Evolutionary conservation across 1,140 invertebrate species (phyloP).

Genomic region (Pectinophora gossypiella): DNA sequence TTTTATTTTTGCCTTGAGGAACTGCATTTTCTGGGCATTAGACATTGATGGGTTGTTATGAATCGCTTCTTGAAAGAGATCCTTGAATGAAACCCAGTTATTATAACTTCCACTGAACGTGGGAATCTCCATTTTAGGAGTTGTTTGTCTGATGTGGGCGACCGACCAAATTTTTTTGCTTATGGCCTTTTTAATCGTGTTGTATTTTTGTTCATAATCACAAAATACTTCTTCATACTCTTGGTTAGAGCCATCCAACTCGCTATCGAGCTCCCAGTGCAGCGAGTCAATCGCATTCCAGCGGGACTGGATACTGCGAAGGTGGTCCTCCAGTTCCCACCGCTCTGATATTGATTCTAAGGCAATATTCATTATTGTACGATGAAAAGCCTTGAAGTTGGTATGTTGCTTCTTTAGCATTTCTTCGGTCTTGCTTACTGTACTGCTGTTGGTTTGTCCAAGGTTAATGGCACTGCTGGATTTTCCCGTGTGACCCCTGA

Average conservation of each 20-base stretch:
- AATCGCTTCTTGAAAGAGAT: conserved; percentile 1
- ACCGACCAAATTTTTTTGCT: conserved; percentile 4
- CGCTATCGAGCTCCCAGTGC: conserved; percentile 6
- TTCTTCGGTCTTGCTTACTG: conserved; percentile 3
- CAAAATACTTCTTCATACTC: conserved; percentile 1
- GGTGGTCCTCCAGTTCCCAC: conserved; percentile 2
- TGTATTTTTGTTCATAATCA: neutral
- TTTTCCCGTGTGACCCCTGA: too few relatives aligned
- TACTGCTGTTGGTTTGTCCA: neutral
- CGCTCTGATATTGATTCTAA: neutral
- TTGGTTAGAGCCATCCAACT: neutral
- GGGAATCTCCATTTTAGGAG: conserved; percentile 5
- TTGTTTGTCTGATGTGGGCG: neutral
- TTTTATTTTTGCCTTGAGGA: neutral
- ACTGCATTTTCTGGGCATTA: conserved; percentile 5
- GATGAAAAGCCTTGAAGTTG: conserved; percentile 8
- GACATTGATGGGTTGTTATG: conserved; percentile 5
- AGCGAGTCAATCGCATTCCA: neutral
- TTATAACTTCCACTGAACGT: neutral
- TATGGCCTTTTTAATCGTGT: conserved; percentile 1
- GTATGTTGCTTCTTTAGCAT: conserved; percentile 10
- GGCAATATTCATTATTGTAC: neutral
- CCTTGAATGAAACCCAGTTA: conserved; percentile 6
- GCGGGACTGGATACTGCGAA: neutral
- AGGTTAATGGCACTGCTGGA: too few relatives aligned